These are phyloP conservation scores for Progne subis DNA, from an alignment of 2,113 vertebrate genomes.

Conservation along the genomic window DNA sequence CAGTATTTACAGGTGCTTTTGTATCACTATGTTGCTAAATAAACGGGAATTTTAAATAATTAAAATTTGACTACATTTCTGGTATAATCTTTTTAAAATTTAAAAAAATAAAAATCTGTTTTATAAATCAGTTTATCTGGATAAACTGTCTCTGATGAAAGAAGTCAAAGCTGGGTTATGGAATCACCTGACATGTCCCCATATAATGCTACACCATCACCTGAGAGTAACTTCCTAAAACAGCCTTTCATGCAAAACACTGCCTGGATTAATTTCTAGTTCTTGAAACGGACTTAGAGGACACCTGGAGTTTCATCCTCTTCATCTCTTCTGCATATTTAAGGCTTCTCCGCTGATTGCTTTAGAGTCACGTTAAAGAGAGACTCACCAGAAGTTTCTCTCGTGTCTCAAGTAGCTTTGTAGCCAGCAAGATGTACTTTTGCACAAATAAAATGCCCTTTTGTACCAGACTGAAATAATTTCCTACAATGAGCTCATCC, in stretches of 20 bases:
- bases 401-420: not conserved
- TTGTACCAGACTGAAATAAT: not conserved
- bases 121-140: not conserved
- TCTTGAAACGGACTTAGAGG: not conserved
- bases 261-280: not conserved
- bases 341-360: not conserved
- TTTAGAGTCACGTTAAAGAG: not conserved
- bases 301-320: not conserved
- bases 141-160: not conserved
- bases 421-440: not conserved
- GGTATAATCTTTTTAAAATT: not conserved
- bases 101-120: too few species aligned
- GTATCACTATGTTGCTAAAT: not conserved
- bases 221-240: not conserved
- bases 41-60: not conserved
- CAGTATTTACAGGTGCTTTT: not conserved
- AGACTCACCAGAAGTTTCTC: not conserved
- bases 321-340: not conserved
- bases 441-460: not conserved
- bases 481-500: not conserved
- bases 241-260: not conserved
- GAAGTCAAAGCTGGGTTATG: not conserved
- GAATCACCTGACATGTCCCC: not conserved
- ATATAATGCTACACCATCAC: not conserved
- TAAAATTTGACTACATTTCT: not conserved